Percentiles rank a stretch among this genome's conserved stretches.
Conservation (phyloP, 2,888 invertebrate genomes). For the Smittia aterrima region DNA sequence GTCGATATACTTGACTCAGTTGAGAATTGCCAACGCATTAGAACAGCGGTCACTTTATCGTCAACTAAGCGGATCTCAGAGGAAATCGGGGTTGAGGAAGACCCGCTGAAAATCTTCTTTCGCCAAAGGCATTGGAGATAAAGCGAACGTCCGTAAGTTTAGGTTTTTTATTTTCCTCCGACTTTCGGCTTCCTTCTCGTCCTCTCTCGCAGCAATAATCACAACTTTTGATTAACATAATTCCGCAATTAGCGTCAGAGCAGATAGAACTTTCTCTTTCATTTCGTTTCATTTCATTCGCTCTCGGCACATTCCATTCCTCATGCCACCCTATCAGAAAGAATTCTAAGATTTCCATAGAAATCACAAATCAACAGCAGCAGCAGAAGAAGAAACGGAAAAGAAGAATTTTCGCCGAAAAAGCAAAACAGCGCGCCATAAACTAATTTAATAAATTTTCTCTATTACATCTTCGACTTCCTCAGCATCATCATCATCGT, state of each 20-base stretch:
- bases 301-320: too few relatives aligned
- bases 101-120: too few relatives aligned
- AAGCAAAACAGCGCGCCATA: constrained; percentile 19
- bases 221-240: constrained; percentile 38
- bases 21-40: too few relatives aligned
- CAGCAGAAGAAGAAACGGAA: neutral
- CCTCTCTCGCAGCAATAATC: constrained; percentile 16
- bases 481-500: neutral
- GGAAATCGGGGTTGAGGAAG: too few relatives aligned
- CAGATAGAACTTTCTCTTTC: neutral
- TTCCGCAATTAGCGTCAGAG: constrained; percentile 33
- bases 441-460: constrained; percentile 38
- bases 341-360: neutral
- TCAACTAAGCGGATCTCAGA: too few relatives aligned
- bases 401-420: neutral
- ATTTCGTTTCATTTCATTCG: neutral
- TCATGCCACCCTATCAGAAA: neutral
- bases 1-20: too few relatives aligned
- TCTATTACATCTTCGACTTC: neutral
- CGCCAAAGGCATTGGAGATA: too few relatives aligned
- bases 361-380: constrained; percentile 26
- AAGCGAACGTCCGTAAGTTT: too few relatives aligned
- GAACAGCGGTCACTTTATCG: too few relatives aligned
- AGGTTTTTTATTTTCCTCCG: neutral
- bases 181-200: neutral